These are phyloP conservation scores for Patella caerulea DNA, from an alignment of 2,888 invertebrate genomes.

Conservation along the genomic window DNA sequence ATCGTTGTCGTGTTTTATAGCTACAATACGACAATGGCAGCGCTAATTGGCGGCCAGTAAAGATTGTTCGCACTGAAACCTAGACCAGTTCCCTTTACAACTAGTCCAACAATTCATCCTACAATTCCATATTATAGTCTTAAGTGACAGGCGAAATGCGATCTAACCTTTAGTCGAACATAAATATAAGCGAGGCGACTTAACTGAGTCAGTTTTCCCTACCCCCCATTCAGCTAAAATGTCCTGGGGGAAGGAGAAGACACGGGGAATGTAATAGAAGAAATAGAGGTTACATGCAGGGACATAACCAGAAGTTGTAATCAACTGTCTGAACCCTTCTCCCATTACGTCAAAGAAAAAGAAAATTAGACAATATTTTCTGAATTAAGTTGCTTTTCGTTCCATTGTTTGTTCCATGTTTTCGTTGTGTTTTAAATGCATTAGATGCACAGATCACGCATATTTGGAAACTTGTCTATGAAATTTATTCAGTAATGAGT, in stretches of 20 bases:
- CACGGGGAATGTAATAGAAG: neutral
- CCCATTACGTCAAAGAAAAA: no score
- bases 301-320: no score
- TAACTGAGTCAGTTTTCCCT: neutral
- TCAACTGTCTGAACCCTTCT: no score
- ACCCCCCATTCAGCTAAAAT: conserved; percentile 3
- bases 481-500: no score
- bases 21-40: neutral
- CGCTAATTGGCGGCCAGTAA: neutral
- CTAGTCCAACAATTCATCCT: neutral
- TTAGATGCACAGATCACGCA: no score
- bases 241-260: neutral
- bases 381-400: no score
- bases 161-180: neutral
- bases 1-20: neutral
- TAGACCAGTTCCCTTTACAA: neutral
- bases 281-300: neutral
- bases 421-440: no score
- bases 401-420: no score
- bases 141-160: conserved; percentile 5
- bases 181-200: neutral
- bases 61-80: neutral
- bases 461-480: no score
- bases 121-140: neutral
- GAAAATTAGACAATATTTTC: no score